Conservation (phyloP, 2,888 invertebrate species). For the Galeruca laticollis region DNA sequence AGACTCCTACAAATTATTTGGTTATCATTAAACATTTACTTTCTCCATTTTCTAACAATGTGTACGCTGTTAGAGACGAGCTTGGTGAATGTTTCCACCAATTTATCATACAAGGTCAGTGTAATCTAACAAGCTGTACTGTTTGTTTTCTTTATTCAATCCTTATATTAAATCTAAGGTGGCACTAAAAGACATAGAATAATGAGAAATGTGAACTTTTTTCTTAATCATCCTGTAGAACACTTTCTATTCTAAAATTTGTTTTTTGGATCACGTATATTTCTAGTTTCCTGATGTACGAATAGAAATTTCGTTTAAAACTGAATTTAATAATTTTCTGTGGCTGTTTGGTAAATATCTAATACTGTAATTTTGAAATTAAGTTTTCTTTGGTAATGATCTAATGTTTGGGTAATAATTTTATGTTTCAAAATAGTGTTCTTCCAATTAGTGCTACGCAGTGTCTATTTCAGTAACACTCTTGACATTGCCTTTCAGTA, state of each 20-base stretch:
- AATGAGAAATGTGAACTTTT: not conserved
- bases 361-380: not conserved
- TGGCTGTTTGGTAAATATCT: not conserved
- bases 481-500: conserved; percentile 8
- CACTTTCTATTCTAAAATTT: not conserved
- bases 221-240: not conserved
- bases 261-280: not conserved
- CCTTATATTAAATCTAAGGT: too few species aligned
- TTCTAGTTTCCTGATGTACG: too few species aligned
- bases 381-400: not conserved
- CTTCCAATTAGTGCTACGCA: not conserved
- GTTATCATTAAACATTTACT: too few species aligned
- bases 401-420: conserved; percentile 4
- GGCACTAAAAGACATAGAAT: not conserved
- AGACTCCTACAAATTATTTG: too few species aligned
- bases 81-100: too few species aligned
- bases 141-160: too few species aligned
- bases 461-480: conserved; percentile 7
- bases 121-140: too few species aligned
- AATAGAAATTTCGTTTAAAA: too few species aligned
- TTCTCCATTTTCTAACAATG: too few species aligned
- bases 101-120: too few species aligned
- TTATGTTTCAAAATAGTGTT: not conserved
- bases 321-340: not conserved
- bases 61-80: too few species aligned